Evolutionary conservation across 2,113 vertebrate species (phyloP).

Genomic region (Chamaetylas fuelleborni): DNA sequence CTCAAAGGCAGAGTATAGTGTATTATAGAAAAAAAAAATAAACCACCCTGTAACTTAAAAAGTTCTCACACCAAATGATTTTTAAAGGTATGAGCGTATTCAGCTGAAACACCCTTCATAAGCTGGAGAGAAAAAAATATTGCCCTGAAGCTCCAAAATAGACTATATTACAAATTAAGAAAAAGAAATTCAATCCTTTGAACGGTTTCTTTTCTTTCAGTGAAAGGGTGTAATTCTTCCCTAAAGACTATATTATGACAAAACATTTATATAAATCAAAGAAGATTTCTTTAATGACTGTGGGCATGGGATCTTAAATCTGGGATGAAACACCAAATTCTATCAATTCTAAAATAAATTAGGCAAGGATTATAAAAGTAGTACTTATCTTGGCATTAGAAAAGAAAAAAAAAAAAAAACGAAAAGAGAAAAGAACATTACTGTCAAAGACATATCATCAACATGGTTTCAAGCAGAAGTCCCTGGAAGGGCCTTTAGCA

Average conservation of each 20-base stretch:
- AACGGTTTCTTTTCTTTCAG: constrained; percentile 58
- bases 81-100: constrained; percentile 72
- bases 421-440: neutral
- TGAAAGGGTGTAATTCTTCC: constrained; percentile 65
- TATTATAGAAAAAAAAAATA: neutral
- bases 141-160: constrained; percentile 60
- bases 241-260: constrained; percentile 59
- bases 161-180: constrained; percentile 61
- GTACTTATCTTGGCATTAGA: constrained; percentile 49
- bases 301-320: constrained; percentile 55
- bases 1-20: constrained; percentile 69
- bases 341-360: constrained; percentile 65
- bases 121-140: constrained; percentile 45
- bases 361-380: constrained; percentile 45
- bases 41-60: constrained; percentile 54
- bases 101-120: constrained; percentile 70
- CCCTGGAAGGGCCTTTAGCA: constrained; percentile 5
- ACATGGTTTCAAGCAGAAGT: neutral
- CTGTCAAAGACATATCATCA: constrained; percentile 12
- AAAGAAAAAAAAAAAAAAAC: neutral
- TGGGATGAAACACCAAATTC: constrained; percentile 58
- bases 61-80: constrained; percentile 75
- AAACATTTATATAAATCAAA: constrained; percentile 67
- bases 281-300: constrained; percentile 41
- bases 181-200: constrained; percentile 49